phyloP scores from a whole-genome alignment of 2,113 vertebrate genomes.

The Etheostoma cragini region DNA sequence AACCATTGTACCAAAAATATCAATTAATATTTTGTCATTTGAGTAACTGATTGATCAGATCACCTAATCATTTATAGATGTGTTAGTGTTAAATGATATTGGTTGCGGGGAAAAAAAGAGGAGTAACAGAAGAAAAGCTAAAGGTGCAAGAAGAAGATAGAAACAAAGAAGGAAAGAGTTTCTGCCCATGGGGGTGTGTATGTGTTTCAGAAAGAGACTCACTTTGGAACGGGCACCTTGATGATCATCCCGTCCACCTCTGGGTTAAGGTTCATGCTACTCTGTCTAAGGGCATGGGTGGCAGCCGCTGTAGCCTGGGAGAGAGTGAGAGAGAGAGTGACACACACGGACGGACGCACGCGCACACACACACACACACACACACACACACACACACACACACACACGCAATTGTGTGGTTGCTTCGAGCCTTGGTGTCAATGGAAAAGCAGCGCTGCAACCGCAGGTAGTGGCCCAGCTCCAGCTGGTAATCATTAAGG shows the following conservation, averaged over 20 bases:
- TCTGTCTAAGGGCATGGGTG: conserved; percentile 91
- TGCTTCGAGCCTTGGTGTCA: conserved; percentile 27
- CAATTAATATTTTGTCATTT: not conserved
- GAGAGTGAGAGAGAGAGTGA: no score
- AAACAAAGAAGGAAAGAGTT: conserved; percentile 32
- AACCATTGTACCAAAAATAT: not conserved
- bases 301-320: conserved; percentile 90
- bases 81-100: not conserved
- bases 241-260: conserved; percentile 94
- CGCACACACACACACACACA: conserved; percentile 82
- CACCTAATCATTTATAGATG: not conserved
- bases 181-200: conserved; percentile 19
- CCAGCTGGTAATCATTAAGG: conserved; percentile 81
- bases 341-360: conserved; percentile 53
- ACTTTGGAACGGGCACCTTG: conserved; percentile 95
- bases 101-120: not conserved
- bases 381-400: conserved; percentile 69
- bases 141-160: not conserved
- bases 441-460: conserved; percentile 74
- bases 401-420: conserved; percentile 83
- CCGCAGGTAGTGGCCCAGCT: conserved; percentile 80
- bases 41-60: not conserved
- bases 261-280: conserved; percentile 97
- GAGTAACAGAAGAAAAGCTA: conserved; percentile 7
- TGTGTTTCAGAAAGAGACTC: conserved; percentile 79